phyloP scores from a whole-genome alignment of 2,888 invertebrate genomes.

The Fabriciana adippe region DNA sequence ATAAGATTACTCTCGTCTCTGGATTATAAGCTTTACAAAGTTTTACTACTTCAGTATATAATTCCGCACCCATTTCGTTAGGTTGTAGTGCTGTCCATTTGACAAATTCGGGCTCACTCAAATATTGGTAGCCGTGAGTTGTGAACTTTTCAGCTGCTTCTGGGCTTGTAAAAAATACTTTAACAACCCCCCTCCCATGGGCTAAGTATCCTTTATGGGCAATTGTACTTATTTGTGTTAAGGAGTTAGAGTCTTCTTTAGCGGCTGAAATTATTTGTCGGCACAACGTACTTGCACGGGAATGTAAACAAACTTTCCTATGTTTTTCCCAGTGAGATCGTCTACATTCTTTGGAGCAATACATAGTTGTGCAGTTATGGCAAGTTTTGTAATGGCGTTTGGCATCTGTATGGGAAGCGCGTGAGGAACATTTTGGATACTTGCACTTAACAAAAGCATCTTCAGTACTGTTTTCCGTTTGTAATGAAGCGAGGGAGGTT shows the following conservation, averaged over 20 bases:
- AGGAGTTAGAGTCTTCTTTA: conserved; percentile 88
- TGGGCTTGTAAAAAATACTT: conserved; percentile 93
- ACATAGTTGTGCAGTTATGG: conserved; percentile 97
- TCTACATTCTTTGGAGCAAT: conserved; percentile 95
- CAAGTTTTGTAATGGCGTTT: conserved; percentile 93
- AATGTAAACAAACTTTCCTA: conserved; percentile 93
- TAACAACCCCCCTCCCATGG: conserved; percentile 95
- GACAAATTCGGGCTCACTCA: conserved; percentile 92
- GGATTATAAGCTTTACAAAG: conserved; percentile 96
- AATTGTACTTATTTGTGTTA: conserved; percentile 90
- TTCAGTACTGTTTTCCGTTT: conserved; percentile 74
- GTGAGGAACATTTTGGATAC: conserved; percentile 90
- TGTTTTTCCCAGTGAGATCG: conserved; percentile 97
- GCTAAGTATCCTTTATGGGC: conserved; percentile 92
- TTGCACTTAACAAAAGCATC: conserved; percentile 87
- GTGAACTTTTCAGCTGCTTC: conserved; percentile 93
- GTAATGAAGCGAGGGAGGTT: conserved; percentile 73
- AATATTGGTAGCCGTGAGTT: conserved; percentile 87
- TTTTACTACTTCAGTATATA: conserved; percentile 91
- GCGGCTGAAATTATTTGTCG: conserved; percentile 91
- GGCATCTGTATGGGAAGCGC: conserved; percentile 88
- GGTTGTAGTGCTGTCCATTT: conserved; percentile 93
- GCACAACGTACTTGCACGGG: conserved; percentile 94
- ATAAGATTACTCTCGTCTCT: conserved; percentile 93
- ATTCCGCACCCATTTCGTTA: conserved; percentile 93